phyloP scores from a whole-genome alignment of 2,888 invertebrate genomes.

The Eilema depressum region DNA sequence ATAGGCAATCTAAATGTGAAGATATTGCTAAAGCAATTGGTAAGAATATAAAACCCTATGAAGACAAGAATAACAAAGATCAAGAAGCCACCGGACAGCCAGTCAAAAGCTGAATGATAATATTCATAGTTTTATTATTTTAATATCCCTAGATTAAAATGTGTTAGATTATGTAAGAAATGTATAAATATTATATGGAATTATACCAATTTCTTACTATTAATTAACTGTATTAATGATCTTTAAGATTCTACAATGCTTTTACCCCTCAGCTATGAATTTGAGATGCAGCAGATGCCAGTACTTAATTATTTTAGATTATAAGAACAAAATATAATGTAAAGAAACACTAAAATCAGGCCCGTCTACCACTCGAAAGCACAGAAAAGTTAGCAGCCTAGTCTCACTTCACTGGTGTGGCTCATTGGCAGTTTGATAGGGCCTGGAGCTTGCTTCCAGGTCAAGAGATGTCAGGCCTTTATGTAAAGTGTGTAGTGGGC shows the following conservation, averaged over 20 bases:
- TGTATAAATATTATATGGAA: neutral
- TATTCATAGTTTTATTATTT: neutral
- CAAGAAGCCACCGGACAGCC: constrained; percentile 16
- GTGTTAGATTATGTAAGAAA: neutral
- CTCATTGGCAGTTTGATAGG: no score
- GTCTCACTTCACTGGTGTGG: no score
- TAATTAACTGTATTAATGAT: neutral
- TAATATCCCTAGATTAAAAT: neutral
- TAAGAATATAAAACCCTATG: constrained; percentile 45
- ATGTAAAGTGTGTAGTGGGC: no score
- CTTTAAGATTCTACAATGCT: neutral
- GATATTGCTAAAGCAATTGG: constrained; percentile 80
- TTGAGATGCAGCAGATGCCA: neutral
- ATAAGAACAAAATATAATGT: neutral
- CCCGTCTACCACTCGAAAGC: neutral
- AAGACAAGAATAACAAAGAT: constrained; percentile 28
- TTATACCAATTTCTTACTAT: neutral
- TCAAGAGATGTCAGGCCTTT: no score
- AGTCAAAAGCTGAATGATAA: constrained; percentile 2
- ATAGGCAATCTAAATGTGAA: constrained; percentile 89
- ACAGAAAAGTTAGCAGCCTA: no score
- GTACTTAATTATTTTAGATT: no score
- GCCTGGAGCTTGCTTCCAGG: no score
- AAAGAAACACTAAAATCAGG: neutral
- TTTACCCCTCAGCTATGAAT: neutral